Conservation (phyloP, 37 sponge, comb jelly and placozoan species). For the Chondrosia reniformis region DNA sequence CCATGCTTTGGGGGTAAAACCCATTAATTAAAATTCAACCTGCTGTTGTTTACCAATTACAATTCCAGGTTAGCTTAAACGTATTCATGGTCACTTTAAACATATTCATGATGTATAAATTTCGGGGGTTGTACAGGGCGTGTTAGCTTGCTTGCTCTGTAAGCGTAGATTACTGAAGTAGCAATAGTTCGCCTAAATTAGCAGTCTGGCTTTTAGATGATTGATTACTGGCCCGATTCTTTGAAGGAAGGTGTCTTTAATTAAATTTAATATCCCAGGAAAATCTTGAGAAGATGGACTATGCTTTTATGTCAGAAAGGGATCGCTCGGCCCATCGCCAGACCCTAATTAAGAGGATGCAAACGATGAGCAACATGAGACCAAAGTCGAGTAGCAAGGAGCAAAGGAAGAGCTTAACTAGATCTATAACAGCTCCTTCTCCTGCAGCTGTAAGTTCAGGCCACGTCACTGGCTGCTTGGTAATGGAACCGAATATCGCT, state of each 20-base stretch:
- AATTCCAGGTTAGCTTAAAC: not conserved
- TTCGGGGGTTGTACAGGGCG: not conserved
- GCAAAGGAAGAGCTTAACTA: not conserved
- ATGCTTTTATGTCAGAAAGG: constrained; percentile 15
- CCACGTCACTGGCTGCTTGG: too few relatives aligned
- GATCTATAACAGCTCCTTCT: not conserved
- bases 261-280: too few relatives aligned
- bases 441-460: not conserved
- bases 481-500: too few relatives aligned
- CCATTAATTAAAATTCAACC: constrained; percentile 16
- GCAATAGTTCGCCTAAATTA: too few relatives aligned
- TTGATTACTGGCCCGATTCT: too few relatives aligned
- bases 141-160: too few relatives aligned
- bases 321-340: constrained; percentile 17
- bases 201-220: too few relatives aligned
- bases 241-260: too few relatives aligned
- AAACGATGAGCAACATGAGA: not conserved
- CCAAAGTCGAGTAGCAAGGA: not conserved
- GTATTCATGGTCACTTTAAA: not conserved
- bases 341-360: constrained; percentile 16
- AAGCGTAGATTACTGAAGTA: too few relatives aligned
- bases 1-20: constrained; percentile 1
- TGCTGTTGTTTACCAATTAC: not conserved
- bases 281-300: not conserved
- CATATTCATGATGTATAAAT: not conserved